Evolutionary conservation across 2,797 vertebrate species (phyloP), one percentile per base, ranked within the genome.

Genomic region (Limosa lapponica): DNA sequence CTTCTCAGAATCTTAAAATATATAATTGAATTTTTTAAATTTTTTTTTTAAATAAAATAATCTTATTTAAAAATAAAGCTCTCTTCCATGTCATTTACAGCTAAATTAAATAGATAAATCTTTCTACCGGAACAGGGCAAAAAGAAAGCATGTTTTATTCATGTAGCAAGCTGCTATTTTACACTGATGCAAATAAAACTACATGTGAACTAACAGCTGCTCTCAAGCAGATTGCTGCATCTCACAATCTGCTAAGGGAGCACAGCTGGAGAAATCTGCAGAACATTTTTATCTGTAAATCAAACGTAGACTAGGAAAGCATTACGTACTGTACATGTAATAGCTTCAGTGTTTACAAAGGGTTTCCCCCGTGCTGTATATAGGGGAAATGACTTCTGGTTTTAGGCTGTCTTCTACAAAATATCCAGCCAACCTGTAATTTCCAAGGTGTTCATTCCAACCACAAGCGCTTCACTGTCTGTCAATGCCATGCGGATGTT

Each of bases 191-290:
- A 97, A 97, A 97, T 96, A 96, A 96, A 97, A 89, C 86, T 97
- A 94, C 94, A 81, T 95, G 92, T 95, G 96, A 97, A 89, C 73
- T 44, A 97, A 61, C 97, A 98, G 97, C 97, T 98, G 97, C 95
- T 97, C 89, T 97, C 90, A 71, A 66, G 93, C 96, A 97, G 92
- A 97, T 96, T 95, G 91, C 81, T 82, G 27, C 54, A 70, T 87
- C 66, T 93, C 82, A 70, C 84, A 89, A 46, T 94, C 90, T 96
- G 93, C 41, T 30, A 78, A 81, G 58, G 96, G 71, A 97, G 65
- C 95, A 92, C 97, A 98, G 98, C 97, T 98, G 98, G 97, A 97
- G 86, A 89, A 89, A 96, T 94, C 72, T 93, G 58, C 80, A 89
- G 62, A 93, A 89, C 41, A 22, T 94, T 96, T 97, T 97, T 80